Conservation (phyloP, 2,797 vertebrate genomes). For the Hippocampus kuda region DNA sequence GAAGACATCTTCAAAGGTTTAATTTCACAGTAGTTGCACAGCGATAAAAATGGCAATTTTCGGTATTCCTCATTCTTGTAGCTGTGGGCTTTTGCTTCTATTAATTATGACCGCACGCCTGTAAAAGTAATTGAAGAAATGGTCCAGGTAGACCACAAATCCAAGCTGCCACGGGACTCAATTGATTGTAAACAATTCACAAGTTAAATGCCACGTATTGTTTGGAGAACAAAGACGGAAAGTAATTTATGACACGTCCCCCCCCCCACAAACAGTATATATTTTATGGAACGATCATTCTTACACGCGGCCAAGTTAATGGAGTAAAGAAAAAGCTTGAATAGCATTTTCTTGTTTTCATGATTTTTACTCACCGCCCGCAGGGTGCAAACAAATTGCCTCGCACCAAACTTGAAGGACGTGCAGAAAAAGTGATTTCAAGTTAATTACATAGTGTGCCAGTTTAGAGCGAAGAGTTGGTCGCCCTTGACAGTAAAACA, state of each 20-base stretch:
- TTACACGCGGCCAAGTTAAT: constrained; percentile 20
- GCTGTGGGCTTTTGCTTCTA: neutral
- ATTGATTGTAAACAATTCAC: neutral
- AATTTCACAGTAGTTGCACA: neutral
- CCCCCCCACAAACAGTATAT: neutral
- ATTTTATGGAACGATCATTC: constrained; percentile 2
- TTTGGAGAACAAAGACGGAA: neutral
- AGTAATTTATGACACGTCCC: constrained; percentile 4
- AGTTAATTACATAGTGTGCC: constrained; percentile 22
- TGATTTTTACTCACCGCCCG: constrained; percentile 17
- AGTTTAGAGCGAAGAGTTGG: neutral
- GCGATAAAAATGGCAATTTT: neutral
- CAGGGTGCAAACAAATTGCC: constrained; percentile 20
- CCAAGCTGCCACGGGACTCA: neutral
- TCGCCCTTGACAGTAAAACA: neutral
- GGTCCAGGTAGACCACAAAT: neutral
- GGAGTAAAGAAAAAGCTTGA: constrained; percentile 20
- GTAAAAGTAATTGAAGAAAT: neutral
- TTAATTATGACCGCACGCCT: neutral
- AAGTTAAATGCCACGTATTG: neutral
- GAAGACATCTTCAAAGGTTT: neutral
- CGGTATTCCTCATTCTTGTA: neutral
- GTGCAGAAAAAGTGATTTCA: constrained; percentile 24
- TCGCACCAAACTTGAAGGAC: constrained; percentile 17
- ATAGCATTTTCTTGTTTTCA: constrained; percentile 25